A percentile compares a stretch with the other conserved stretches of the same genome.
phyloP scores from a whole-genome alignment of 1,140 invertebrate genomes.

The Heliconius congener region DNA sequence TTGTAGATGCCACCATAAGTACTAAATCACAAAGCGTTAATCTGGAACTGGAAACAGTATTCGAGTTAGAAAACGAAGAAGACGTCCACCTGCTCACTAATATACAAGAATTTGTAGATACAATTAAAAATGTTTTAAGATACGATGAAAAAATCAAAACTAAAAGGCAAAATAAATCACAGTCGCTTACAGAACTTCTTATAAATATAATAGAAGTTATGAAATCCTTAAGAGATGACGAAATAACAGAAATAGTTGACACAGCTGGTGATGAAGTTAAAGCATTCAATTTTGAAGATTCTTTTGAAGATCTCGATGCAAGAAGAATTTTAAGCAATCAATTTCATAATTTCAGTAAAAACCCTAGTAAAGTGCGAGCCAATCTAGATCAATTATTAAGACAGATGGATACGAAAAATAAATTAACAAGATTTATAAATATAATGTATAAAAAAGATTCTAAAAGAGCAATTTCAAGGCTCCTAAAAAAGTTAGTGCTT shows the following conservation, averaged over 20 bases:
- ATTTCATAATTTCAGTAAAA: slow-evolving; percentile 36
- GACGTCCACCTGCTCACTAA: slow-evolving; percentile 38
- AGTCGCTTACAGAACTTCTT: slow-evolving; percentile 46
- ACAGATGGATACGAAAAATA: slow-evolving; percentile 22
- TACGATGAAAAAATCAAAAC: background rate
- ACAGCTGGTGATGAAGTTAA: slow-evolving; percentile 26
- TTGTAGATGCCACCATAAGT: slow-evolving; percentile 35
- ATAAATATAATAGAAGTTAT: slow-evolving; percentile 36
- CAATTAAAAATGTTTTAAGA: slow-evolving; percentile 39
- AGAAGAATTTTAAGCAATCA: slow-evolving; percentile 38
- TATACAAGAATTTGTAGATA: slow-evolving; percentile 44
- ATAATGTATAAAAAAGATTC: slow-evolving; percentile 44
- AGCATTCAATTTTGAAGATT: slow-evolving; percentile 12
- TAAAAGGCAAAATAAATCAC: slow-evolving; percentile 10
- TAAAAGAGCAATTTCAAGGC: slow-evolving; percentile 37
- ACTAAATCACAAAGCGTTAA: slow-evolving; percentile 48
- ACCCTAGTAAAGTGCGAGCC: slow-evolving; percentile 27
- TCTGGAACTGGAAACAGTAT: slow-evolving; percentile 54
- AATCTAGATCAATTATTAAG: slow-evolving; percentile 32
- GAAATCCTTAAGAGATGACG: slow-evolving; percentile 41
- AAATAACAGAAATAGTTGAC: slow-evolving; percentile 42
- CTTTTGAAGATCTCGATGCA: slow-evolving; percentile 17
- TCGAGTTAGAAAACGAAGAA: slow-evolving; percentile 53
- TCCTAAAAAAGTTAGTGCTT: slow-evolving; percentile 32
- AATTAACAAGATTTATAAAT: slow-evolving; percentile 42